Conservation (phyloP, 2,888 invertebrate genomes). For the Parnassius smintheus region DNA sequence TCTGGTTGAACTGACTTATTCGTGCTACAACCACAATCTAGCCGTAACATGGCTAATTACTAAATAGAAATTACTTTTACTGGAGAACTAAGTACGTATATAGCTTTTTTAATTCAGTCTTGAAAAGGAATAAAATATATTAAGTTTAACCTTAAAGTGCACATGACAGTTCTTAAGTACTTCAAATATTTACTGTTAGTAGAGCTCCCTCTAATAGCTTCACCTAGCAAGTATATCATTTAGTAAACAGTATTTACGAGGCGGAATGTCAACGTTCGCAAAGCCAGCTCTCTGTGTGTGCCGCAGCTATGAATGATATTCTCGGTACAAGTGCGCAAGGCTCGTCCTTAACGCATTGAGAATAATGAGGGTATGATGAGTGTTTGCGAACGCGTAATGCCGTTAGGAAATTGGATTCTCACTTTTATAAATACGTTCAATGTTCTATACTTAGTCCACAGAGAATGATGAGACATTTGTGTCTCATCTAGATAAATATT, state of each 20-base stretch:
- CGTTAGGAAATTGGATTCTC: background rate
- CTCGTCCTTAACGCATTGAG: background rate
- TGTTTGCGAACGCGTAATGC: background rate
- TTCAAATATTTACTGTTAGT: background rate
- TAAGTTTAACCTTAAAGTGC: no score
- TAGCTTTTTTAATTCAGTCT: no score
- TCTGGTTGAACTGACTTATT: no score
- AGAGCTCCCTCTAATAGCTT: background rate
- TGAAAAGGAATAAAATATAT: no score
- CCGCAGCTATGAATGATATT: background rate
- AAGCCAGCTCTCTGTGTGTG: background rate
- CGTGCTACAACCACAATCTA: no score
- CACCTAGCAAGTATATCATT: background rate
- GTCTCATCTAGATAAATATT: no score
- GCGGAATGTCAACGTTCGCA: background rate
- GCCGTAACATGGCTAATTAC: no score
- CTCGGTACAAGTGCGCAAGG: background rate
- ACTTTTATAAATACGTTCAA: no score
- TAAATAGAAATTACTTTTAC: no score
- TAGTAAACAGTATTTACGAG: background rate
- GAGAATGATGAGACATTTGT: no score
- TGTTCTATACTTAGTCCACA: no score
- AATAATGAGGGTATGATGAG: background rate
- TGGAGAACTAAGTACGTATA: no score
- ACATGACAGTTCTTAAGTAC: background rate